Evolutionary conservation across 1,140 invertebrate genomes (phyloP), one percentile per base, ranked within the genome.

Genomic region (Lasioglossum baleicum): DNA sequence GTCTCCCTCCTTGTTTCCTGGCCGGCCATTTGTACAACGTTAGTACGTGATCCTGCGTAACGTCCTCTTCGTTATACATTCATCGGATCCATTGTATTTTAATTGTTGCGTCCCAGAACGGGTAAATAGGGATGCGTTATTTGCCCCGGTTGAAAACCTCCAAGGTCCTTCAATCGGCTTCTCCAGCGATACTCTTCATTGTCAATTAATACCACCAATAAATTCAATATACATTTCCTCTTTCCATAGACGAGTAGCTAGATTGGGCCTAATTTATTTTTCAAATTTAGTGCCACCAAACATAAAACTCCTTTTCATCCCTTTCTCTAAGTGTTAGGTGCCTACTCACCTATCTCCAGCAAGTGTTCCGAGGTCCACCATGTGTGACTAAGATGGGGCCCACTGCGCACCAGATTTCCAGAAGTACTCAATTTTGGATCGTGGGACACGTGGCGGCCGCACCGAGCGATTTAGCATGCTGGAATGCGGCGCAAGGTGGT

Each of bases 401-500:
- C 26, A 26, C 26, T 26, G 35, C 35, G 35, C 35, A 2, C 35
- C 35, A 35, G 35, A 35, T 35, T 35, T 5, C 35, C 35, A 5
- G 5, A 35, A 5, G 35, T 3, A 35, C 10, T 61, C 71, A 69
- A 85, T 77, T 84, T 85, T 81, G 65, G 69, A 68, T 66, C 78
- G 71, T 53, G 51, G 80, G 78, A 84, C 82, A 81, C 82, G 69
- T 74, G 83, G 60, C 60, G 42, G 64, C 35, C 26, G 44, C 64
- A 77, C 77, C 78, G 82, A 81, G 69, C 82, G 73, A 85, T 84
- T 84, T 85, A 85, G 75, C 79, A 70, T 71, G 68, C 22, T 76
- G 74, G 75, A 83, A 83, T 86, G 78, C 81, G 78, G 82, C 82
- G 82, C 81, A 83, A 83, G 84, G 78, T 87, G 84, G 75, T 85